Conservation (phyloP, 2,797 vertebrate species). For the Takifugu ocellatus region DNA sequence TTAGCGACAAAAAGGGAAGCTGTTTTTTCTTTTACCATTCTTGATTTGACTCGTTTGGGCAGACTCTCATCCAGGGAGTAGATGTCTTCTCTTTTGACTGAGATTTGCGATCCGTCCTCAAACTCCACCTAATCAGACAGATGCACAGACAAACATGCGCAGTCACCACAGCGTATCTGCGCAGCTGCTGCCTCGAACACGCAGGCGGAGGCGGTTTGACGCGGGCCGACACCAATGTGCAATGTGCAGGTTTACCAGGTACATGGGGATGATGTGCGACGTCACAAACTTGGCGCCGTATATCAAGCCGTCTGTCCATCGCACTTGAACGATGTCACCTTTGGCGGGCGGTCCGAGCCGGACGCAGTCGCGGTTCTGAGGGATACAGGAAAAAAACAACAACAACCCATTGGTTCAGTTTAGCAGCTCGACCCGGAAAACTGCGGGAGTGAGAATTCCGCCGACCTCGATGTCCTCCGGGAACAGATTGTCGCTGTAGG, state of each 20-base stretch:
- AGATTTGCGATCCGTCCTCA: conserved; percentile 91
- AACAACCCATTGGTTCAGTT: no score
- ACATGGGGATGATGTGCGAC: conserved; percentile 93
- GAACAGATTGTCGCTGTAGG: conserved; percentile 96
- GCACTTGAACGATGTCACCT: conserved; percentile 88
- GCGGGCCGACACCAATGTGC: no score
- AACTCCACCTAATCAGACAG: conserved; percentile 84
- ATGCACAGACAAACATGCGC: background rate
- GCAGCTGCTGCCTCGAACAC: background rate
- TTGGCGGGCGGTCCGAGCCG: conserved; percentile 84
- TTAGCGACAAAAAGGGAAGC: no score
- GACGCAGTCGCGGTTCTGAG: conserved; percentile 89
- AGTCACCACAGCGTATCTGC: background rate
- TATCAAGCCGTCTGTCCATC: conserved; percentile 93
- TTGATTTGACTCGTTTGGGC: conserved; percentile 93
- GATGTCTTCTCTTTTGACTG: conserved; percentile 92
- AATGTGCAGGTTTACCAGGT: conserved; percentile 77
- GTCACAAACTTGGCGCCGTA: conserved; percentile 94
- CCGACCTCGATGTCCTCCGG: conserved; percentile 95
- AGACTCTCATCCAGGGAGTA: conserved; percentile 93
- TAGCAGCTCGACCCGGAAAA: no score
- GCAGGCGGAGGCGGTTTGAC: background rate
- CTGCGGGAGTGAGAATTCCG: no score
- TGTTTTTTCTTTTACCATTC: conserved; percentile 75
- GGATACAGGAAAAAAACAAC: background rate